Conservation (phyloP, 2,888 invertebrate genomes). For the Spicauda simplicius region DNA sequence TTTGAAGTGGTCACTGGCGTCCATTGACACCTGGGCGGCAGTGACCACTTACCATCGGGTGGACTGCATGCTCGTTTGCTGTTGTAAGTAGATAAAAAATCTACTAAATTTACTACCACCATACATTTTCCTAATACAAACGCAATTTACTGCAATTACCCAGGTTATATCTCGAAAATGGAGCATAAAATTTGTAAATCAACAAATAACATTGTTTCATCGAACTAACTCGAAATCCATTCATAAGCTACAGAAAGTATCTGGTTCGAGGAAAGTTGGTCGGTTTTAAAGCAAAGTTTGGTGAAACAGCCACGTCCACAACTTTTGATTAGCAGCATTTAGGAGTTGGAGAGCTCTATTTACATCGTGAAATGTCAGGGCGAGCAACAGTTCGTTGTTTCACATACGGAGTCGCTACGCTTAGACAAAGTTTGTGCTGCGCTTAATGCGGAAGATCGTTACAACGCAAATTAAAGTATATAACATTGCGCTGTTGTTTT, state of each 20-base stretch:
- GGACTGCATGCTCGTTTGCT: no score
- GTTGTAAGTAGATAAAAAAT: no score
- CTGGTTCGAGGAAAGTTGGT: constrained; percentile 17
- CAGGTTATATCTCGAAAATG: background rate
- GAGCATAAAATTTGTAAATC: background rate
- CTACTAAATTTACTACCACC: no score
- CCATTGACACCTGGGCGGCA: no score
- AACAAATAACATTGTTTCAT: constrained; percentile 1
- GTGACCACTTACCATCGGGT: no score
- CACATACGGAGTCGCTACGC: constrained; percentile 25
- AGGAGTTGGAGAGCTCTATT: constrained; percentile 35
- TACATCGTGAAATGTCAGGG: constrained; percentile 36
- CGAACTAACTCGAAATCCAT: background rate
- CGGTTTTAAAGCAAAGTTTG: constrained; percentile 35
- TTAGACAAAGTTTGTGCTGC: constrained; percentile 15
- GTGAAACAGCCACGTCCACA: constrained; percentile 35
- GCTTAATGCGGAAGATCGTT: constrained; percentile 15
- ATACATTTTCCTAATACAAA: no score
- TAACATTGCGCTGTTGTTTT: background rate
- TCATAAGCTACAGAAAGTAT: constrained; percentile 26
- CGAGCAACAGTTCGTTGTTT: constrained; percentile 37
- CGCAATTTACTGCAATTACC: no score
- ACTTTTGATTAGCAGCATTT: constrained; percentile 37
- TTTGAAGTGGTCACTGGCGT: no score
- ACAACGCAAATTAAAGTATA: background rate